Evolutionary conservation across 2,797 vertebrate species (phyloP), one percentile per base, ranked within the genome.

Genomic region (Phrynocephalus guinanensis): DNA sequence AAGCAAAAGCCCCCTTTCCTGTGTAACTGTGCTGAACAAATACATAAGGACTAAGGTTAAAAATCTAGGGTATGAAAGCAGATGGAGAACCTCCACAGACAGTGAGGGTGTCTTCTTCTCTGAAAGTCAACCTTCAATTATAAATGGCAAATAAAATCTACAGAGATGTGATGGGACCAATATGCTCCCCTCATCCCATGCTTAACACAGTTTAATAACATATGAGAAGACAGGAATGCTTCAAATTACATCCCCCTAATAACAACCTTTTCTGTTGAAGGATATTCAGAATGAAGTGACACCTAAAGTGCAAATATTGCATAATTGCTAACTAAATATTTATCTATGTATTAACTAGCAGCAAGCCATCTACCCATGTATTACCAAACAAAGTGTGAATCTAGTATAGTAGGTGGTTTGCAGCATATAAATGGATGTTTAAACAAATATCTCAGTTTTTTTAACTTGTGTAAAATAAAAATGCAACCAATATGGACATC

Each of bases 381-480:
- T 24, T 79, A 1, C n/a, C 75, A 81, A 71, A 78, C 11, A 48
- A 75, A 78, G 3, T 6, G 80, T 88, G 8, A 84, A 22, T 88
- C 89, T 83, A 16, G 86, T 72, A 30, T 60, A 38, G 56, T 56
- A 30, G 67, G 71, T 60, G 30, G 5, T 24, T 72, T 63, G 63
- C 73, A 7, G 30, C 60, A 15, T 60, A 26, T 26, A 78, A 18
- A n/a, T 11, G 26, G 48, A 9, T 56, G 70, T 85, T 18, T 16
- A 76, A 50, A 56, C 83, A 84, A 76, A 26, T 18, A 77, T 18
- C 0, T 20, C 1, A 63, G 56, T 60, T 60, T 63, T 16, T 71
- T 30, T 15, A 86, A 5, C 18, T 87, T 82, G 63, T 91, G 85
- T 84, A 77, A 76, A 86, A 87, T 89, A 88, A 86, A 93, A 91